These are phyloP conservation scores for Ardeotis arabs DNA, from an alignment of 2,113 vertebrate species.

Conservation along the genomic window DNA sequence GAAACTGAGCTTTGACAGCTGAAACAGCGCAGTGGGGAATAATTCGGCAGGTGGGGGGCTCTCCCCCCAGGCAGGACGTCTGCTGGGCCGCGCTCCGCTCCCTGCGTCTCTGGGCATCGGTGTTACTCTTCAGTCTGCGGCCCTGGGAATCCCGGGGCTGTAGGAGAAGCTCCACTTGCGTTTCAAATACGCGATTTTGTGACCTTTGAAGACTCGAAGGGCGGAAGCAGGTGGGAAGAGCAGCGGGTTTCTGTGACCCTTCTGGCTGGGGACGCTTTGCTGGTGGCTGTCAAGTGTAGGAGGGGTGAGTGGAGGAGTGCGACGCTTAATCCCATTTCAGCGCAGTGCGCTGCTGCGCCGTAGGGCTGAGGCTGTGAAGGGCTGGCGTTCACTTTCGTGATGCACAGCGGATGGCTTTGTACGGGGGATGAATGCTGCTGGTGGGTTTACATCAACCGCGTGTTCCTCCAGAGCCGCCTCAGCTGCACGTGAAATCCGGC, in stretches of 20 bases:
- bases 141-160: not conserved
- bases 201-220: not conserved
- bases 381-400: not conserved
- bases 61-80: not conserved
- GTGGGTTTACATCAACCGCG: not conserved
- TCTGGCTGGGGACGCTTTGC: not conserved
- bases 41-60: no score
- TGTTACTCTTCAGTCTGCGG: not conserved
- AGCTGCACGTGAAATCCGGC: not conserved
- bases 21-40: not conserved
- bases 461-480: not conserved
- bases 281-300: not conserved
- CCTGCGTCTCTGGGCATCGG: not conserved
- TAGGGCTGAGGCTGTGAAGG: not conserved
- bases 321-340: accelerated
- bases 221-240: not conserved
- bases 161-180: not conserved
- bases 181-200: not conserved
- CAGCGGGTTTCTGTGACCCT: not conserved
- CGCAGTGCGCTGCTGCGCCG: not conserved
- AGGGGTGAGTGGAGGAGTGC: not conserved
- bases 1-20: not conserved
- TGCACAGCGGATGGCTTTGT: not conserved
- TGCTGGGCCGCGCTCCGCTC: not conserved
- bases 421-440: not conserved